These are phyloP conservation scores for Cavia porcellus DNA, from an alignment of 2,113 vertebrate species.

Conservation along the genomic window DNA sequence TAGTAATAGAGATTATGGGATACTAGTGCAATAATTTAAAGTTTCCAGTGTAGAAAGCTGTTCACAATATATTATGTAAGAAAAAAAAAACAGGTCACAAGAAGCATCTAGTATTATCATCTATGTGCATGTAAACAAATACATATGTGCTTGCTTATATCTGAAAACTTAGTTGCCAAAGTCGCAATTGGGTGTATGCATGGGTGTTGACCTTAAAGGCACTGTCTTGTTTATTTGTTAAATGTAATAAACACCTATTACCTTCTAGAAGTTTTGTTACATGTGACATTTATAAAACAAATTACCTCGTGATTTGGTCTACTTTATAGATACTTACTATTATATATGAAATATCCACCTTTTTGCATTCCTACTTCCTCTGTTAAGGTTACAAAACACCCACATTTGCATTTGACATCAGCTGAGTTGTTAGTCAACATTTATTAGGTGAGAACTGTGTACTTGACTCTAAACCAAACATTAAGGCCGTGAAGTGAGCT, in stretches of 20 bases:
- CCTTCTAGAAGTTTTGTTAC: slow-evolving; percentile 17
- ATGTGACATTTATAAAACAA: neutral
- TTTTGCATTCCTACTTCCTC: slow-evolving; percentile 25
- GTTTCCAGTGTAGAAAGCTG: neutral
- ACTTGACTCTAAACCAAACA: slow-evolving; percentile 62
- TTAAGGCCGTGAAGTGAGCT: slow-evolving; percentile 16
- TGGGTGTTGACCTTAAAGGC: neutral
- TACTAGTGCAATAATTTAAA: neutral
- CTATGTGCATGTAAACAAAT: neutral
- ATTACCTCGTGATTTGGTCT: neutral
- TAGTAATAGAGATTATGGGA: neutral
- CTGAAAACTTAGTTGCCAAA: neutral
- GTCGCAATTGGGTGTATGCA: neutral
- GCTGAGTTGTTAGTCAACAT: slow-evolving; percentile 55
- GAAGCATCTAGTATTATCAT: neutral
- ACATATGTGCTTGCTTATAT: neutral
- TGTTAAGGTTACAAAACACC: slow-evolving; percentile 44
- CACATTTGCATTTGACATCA: neutral
- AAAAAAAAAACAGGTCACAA: neutral
- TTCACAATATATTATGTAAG: neutral
- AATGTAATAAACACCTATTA: neutral
- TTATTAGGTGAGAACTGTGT: slow-evolving; percentile 75
- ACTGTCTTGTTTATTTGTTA: neutral
- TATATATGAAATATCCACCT: slow-evolving; percentile 6
- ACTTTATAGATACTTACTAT: neutral